Base-by-base conservation (phyloP, 2,888 invertebrate genomes). In the Drepana falcataria region DNA sequence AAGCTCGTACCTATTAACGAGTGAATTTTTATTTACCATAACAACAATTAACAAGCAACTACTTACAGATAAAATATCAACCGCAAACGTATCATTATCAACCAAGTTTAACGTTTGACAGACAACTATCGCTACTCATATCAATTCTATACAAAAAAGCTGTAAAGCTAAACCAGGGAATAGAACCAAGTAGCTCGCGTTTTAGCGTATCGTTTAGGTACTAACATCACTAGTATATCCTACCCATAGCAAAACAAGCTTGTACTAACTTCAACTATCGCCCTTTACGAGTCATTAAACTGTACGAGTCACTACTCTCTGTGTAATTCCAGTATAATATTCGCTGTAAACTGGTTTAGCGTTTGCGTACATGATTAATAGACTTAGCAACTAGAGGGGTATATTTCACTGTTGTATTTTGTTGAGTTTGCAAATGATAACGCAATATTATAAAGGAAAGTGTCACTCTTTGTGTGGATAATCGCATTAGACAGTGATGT, bases 201-300 rank as follows among this genome's bases (percentile, higher is more conserved):
- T 21, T 21, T 21, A 21, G 21, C 21, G 21, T 21, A 21, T 21
- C 1, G 0, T 21, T 21, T 21, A 21, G 21, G 21, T 21, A 21
- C 21, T 21, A 21, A 21, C 21, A 21, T 21, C 21, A 21, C 21
- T 33, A 37, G 6, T 51, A 56, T 58, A 60, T 33, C 57, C 49
- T 53, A 40, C 9, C 34, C 34, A 34, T 52, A 53, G 51, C 33
- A 33, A 74, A 69, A 62, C 74, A 79, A 71, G 71, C 66, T 70
- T 66, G 63, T 59, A 68, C 73, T 73, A 77, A 80, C 75, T 75
- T 71, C 66, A 79, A 79, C 81, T 83, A 82, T 83, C 83, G 66
- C 75, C 58, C 71, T 83, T 83, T 21, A 79, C 80, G 57, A 69
- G 62, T 79, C 81, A 82, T 83, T 83, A 71, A 81, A 73, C 75